These are phyloP conservation scores for Platanista minor DNA, from an alignment of 2,113 vertebrate genomes.

Conservation along the genomic window DNA sequence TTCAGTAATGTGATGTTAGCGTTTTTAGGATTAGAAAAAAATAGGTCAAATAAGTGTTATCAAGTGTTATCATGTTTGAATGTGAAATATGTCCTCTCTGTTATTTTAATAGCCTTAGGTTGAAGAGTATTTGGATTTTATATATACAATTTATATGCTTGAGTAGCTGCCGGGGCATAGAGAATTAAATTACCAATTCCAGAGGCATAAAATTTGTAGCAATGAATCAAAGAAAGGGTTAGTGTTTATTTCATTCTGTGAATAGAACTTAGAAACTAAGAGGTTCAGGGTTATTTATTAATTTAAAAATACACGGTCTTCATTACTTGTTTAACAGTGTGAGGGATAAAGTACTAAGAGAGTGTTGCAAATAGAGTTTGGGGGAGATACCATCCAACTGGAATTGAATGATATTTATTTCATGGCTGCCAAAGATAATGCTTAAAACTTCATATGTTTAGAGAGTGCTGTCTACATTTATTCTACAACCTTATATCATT, in stretches of 20 bases:
- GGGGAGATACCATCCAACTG: not conserved
- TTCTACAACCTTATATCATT: not conserved
- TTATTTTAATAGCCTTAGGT: not conserved
- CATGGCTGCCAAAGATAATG: not conserved
- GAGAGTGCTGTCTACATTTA: not conserved
- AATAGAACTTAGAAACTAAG: not conserved
- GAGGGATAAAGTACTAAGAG: not conserved
- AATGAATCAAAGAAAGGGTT: not conserved
- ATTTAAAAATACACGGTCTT: constrained; percentile 2
- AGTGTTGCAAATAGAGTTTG: not conserved
- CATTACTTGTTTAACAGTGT: not conserved
- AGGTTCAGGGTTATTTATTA: not conserved
- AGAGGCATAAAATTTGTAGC: not conserved
- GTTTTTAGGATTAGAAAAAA: not conserved
- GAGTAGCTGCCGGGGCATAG: not conserved
- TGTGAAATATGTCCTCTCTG: not conserved
- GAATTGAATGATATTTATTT: not conserved
- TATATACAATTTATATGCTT: not conserved
- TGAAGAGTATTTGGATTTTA: not conserved
- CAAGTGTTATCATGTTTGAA: not conserved
- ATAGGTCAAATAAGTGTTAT: not conserved
- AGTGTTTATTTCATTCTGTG: not conserved
- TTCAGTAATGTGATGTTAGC: not conserved
- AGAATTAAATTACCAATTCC: not conserved
- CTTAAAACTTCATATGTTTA: not conserved